Evolutionary conservation across 2,113 vertebrate species (phyloP).

Genomic region (Gavia stellata): DNA sequence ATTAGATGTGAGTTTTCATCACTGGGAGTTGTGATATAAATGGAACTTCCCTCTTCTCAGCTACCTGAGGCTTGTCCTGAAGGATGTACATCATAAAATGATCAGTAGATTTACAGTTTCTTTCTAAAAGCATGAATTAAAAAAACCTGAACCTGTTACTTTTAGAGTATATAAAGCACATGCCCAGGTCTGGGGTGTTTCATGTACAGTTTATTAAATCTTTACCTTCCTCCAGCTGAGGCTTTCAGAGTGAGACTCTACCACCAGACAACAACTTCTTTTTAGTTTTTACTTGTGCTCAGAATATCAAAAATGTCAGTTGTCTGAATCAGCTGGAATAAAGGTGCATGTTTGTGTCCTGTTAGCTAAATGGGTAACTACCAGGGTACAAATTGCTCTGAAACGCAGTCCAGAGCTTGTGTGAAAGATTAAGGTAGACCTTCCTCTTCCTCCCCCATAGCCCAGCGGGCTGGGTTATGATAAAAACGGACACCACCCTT

Average conservation of each 20-base stretch:
- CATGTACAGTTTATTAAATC: neutral
- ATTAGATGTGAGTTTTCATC: accelerated
- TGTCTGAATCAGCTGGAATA: neutral
- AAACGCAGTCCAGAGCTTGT: neutral
- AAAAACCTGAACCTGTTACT: neutral
- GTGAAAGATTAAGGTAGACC: neutral
- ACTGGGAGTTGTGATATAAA: neutral
- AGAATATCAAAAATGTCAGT: neutral
- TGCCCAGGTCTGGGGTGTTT: neutral
- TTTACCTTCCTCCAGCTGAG: accelerated
- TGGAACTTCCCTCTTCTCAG: neutral
- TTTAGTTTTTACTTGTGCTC: neutral
- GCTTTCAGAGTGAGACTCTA: accelerated
- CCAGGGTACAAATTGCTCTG: neutral
- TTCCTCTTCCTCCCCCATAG: neutral
- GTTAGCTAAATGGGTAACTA: accelerated
- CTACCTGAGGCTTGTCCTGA: neutral
- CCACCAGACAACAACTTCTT: neutral
- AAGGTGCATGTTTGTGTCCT: neutral
- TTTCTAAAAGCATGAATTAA: neutral
- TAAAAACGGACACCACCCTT: neutral
- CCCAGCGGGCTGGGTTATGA: neutral
- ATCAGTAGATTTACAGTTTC: neutral
- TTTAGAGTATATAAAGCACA: neutral
- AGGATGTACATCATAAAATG: neutral